Evolutionary conservation across 2,113 vertebrate genomes (phyloP).

Genomic region (Anseranas semipalmata): DNA sequence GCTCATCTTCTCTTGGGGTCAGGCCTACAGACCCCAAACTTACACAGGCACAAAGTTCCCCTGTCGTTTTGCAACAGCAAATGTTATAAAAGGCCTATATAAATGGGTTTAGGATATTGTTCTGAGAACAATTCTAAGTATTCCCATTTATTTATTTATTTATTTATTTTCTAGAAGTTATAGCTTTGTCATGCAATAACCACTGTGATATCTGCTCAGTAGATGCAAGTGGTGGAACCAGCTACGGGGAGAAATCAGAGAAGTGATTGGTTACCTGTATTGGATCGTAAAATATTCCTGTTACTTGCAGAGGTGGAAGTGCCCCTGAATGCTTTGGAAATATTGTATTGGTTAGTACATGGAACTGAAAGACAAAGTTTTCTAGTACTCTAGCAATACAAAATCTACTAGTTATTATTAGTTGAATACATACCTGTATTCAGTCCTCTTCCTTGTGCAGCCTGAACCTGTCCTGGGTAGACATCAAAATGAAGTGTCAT

Average conservation of each 20-base stretch:
- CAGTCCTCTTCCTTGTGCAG: slow-evolving; percentile 76
- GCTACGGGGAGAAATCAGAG: background rate
- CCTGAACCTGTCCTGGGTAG: slow-evolving; percentile 83
- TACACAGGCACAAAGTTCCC: fast-evolving
- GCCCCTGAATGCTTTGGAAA: slow-evolving; percentile 86
- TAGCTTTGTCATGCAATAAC: fast-evolving
- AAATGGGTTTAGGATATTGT: background rate
- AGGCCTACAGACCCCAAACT: background rate
- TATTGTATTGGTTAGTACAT: slow-evolving; percentile 58
- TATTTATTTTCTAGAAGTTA: background rate
- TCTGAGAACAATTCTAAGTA: background rate
- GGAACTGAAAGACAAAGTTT: background rate
- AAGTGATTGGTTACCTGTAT: slow-evolving; percentile 79
- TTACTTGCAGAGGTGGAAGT: slow-evolving; percentile 73
- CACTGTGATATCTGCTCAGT: background rate
- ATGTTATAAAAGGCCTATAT: background rate
- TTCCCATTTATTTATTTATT: background rate
- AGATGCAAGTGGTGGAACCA: background rate
- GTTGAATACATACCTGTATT: slow-evolving; percentile 78
- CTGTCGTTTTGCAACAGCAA: background rate
- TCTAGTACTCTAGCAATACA: slow-evolving; percentile 24
- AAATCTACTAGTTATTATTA: background rate
- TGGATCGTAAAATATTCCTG: slow-evolving; percentile 73
- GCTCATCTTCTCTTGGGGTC: background rate
- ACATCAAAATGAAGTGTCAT: slow-evolving; percentile 50